These are phyloP conservation scores for Eurytemora carolleeae DNA, from an alignment of 1,140 invertebrate species.

Conservation along the genomic window DNA sequence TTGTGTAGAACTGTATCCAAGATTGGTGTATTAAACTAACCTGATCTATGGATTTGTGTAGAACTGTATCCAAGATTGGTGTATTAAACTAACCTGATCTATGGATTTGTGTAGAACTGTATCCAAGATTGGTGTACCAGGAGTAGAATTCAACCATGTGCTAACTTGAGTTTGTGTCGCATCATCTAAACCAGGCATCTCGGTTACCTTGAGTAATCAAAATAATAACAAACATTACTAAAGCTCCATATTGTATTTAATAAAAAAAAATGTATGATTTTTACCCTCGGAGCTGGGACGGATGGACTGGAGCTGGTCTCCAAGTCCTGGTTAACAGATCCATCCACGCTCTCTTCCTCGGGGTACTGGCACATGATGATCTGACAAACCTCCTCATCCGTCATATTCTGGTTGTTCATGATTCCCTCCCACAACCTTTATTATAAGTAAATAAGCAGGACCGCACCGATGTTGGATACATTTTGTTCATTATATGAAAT, in stretches of 20 bases:
- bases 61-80: too few species aligned
- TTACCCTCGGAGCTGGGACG: neutral
- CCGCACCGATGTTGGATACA: neutral
- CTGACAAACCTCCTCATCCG: neutral
- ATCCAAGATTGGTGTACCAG: too few species aligned
- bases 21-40: too few species aligned
- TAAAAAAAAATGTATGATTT: neutral
- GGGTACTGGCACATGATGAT: neutral
- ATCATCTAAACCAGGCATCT: too few species aligned
- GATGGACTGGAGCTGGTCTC: neutral
- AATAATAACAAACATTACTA: neutral
- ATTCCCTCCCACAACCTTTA: neutral
- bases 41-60: too few species aligned
- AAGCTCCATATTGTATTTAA: neutral
- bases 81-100: too few species aligned
- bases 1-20: too few species aligned
- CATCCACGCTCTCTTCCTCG: neutral
- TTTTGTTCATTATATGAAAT: neutral
- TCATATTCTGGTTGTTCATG: neutral
- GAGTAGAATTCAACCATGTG: too few species aligned
- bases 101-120: too few species aligned
- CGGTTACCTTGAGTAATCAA: too few species aligned
- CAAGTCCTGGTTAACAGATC: neutral
- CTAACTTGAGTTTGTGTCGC: too few species aligned
- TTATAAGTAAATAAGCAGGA: neutral